Percentiles rank a stretch among this genome's conserved stretches.
phyloP scores from a whole-genome alignment of 1,140 invertebrate species.

The Euschistus heros region DNA sequence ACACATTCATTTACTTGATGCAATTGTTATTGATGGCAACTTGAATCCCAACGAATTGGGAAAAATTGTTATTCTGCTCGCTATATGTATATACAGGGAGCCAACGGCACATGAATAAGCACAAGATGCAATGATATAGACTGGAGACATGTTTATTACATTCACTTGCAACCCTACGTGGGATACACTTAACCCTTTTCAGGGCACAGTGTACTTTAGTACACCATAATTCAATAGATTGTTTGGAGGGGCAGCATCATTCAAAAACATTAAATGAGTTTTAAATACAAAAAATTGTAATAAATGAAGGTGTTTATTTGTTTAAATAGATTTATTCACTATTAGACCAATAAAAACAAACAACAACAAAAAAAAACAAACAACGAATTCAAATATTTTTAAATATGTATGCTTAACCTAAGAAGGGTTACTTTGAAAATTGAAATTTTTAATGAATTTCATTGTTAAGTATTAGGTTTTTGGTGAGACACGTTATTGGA shows the following conservation, averaged over 20 bases:
- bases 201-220: no score
- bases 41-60: background rate
- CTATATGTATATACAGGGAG: no score
- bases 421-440: background rate
- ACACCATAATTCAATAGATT: no score
- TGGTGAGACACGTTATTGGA: slow-evolving; percentile 32
- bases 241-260: no score
- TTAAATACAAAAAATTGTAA: background rate
- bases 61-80: background rate
- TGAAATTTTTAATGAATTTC: background rate
- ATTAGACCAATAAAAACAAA: no score
- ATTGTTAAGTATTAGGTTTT: slow-evolving; percentile 33
- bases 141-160: no score
- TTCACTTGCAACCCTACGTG: background rate
- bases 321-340: background rate
- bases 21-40: background rate
- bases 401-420: background rate
- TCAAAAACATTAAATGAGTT: no score
- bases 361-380: background rate
- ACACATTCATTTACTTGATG: no score
- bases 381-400: background rate
- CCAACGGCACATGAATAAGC: background rate
- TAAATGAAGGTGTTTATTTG: background rate
- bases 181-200: no score
- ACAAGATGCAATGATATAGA: background rate